Base-by-base conservation (phyloP, 2,113 vertebrate species). In the Chlamydotis undulata region DNA sequence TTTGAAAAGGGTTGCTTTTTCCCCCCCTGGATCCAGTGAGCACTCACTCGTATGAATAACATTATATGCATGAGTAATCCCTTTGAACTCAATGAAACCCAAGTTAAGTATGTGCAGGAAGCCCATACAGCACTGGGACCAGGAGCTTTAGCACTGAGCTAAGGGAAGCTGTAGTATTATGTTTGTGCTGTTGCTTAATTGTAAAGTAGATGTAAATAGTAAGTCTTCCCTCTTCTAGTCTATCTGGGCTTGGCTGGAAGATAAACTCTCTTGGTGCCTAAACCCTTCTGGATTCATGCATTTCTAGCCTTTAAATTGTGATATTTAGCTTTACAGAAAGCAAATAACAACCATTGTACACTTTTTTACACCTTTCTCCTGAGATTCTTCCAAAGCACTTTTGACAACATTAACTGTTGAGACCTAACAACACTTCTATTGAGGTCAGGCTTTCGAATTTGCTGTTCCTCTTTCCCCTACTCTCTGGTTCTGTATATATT, bases 291-390 rank as follows among this genome's bases (percentile, higher is more conserved):
- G 90, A 50, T 28, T 76, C 1, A 0, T 35, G 45, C 45, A 84
- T 90, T 93, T 89, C 80, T 95, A 88, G 95, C 86, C 83, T 97
- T 96, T 94, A 91, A 84, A 91, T 76, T 69, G 73, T 96, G 96
- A 87, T 96, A 96, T 95, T 92, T 96, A 91, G 53, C 67, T 96
- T 93, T 94, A 35, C 95, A 87, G 90, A 96, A 94, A 87, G 90
- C 92, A 97, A 96, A 96, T 95, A 96, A 92, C 95, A 92, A 90
- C 49, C 69, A 49, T 7, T 45, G 39, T 82, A 61, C 50, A 15
- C 45, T 65, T 94, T 93, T 93, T 82, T 80, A 60, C 63, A 79
- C 81, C 53, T 85, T 95, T 60, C 95, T 96, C 89, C 57, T 41
- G 65, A 89, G 94, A 50, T 55, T 76, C n/a, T 94, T 92, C 69